Evolutionary conservation across 2,113 vertebrate species (phyloP).

Genomic region (Orthonyx spaldingii): DNA sequence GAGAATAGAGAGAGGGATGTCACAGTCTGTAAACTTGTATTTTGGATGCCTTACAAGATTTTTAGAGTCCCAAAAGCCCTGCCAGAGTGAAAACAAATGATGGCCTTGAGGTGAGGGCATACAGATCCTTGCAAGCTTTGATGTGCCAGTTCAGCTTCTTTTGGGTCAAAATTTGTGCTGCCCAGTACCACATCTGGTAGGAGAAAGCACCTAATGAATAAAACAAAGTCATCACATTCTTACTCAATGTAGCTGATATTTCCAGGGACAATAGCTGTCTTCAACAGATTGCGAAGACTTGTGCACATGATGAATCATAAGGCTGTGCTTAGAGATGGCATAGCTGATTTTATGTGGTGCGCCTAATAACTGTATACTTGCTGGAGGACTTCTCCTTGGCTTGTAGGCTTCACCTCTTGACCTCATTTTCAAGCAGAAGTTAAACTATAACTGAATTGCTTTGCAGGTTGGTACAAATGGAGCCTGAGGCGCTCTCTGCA

Average conservation of each 20-base stretch:
- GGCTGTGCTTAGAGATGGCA: background rate
- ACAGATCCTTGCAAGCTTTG: background rate
- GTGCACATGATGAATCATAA: background rate
- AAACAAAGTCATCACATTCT: background rate
- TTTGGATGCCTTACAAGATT: background rate
- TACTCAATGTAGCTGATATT: background rate
- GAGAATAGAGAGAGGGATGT: background rate
- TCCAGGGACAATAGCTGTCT: background rate
- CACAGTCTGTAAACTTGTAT: background rate
- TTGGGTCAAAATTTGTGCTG: background rate
- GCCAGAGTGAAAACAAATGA: background rate
- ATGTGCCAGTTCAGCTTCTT: background rate
- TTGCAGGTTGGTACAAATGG: constrained; percentile 18
- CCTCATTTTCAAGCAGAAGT: constrained; percentile 52
- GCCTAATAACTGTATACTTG: background rate
- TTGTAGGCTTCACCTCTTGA: constrained; percentile 49
- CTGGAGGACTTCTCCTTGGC: constrained; percentile 22
- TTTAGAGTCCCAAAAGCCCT: background rate
- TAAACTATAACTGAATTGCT: constrained; percentile 60
- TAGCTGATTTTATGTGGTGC: background rate
- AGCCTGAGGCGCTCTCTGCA: background rate
- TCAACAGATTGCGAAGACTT: background rate
- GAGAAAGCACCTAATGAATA: background rate
- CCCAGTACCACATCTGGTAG: background rate
- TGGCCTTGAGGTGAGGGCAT: background rate